phyloP scores from a whole-genome alignment of 2,888 invertebrate species.

The Drosophila emarginata region DNA sequence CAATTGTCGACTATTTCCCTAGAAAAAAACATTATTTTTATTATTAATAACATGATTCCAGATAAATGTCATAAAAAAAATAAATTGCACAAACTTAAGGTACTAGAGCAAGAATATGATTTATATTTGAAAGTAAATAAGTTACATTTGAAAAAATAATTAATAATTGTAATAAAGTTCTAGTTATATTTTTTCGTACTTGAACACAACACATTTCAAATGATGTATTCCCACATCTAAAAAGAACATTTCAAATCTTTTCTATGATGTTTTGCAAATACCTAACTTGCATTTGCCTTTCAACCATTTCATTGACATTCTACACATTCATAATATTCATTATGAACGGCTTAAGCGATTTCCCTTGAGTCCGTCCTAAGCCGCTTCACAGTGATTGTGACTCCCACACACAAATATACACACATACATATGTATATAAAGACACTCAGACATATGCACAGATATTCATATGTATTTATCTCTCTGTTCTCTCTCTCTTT shows the following conservation, averaged over 20 bases:
- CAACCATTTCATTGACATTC: conserved; percentile 16
- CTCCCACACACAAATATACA: conserved; percentile 37
- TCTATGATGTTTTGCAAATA: conserved; percentile 27
- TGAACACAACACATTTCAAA: no score
- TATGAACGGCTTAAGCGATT: conserved; percentile 83
- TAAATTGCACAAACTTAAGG: no score
- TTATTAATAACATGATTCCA: no score
- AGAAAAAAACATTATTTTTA: no score
- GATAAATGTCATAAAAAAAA: no score
- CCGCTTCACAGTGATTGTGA: conserved; percentile 72
- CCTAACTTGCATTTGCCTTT: conserved; percentile 6
- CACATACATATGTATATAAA: conserved; percentile 27
- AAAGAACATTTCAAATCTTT: background rate
- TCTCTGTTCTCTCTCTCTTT: conserved; percentile 32
- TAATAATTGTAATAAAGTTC: no score
- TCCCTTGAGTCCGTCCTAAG: conserved; percentile 80
- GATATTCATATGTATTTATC: conserved; percentile 41
- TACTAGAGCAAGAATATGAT: no score
- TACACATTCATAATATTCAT: conserved; percentile 76
- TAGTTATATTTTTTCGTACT: no score
- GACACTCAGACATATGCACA: conserved; percentile 61
- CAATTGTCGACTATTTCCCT: no score
- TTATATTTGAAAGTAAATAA: no score
- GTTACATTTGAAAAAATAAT: no score
- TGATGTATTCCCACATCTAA: background rate